phyloP scores from a whole-genome alignment of 2,888 invertebrate genomes.

The Limnephilus rhombicus region DNA sequence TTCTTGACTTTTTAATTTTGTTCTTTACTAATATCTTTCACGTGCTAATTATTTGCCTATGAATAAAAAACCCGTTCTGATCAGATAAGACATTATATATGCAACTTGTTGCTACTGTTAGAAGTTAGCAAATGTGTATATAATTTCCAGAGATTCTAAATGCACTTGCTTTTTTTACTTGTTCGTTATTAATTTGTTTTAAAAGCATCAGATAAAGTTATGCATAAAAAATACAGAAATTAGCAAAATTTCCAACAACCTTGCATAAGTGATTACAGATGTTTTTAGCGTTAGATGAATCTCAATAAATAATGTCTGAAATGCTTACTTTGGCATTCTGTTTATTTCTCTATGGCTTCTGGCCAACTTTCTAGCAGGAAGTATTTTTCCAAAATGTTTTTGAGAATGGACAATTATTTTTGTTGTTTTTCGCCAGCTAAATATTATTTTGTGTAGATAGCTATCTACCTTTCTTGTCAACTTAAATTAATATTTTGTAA shows the following conservation, averaged over 20 bases:
- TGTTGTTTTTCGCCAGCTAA: constrained; percentile 6
- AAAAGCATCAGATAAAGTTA: neutral
- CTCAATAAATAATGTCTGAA: constrained; percentile 9
- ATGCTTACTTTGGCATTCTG: constrained; percentile 15
- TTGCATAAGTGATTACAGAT: neutral
- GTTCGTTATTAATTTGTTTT: neutral
- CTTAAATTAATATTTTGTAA: neutral
- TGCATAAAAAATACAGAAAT: neutral
- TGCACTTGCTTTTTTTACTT: neutral
- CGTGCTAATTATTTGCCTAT: neutral
- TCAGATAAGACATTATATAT: neutral
- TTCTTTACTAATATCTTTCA: neutral
- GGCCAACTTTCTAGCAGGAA: constrained; percentile 26
- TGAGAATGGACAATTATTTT: neutral
- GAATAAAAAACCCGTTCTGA: neutral
- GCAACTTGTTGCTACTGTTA: neutral
- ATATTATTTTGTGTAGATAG: neutral
- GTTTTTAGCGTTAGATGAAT: constrained; percentile 16
- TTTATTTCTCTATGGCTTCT: constrained; percentile 11
- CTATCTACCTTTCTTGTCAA: neutral
- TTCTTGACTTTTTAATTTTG: neutral
- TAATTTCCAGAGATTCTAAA: neutral
- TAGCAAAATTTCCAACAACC: neutral
- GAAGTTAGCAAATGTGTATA: neutral
- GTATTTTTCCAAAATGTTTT: constrained; percentile 30